Evolutionary conservation across 2,113 vertebrate genomes (phyloP), one percentile per base, ranked within the genome.

Genomic region (Pyxicephalus adspersus): DNA sequence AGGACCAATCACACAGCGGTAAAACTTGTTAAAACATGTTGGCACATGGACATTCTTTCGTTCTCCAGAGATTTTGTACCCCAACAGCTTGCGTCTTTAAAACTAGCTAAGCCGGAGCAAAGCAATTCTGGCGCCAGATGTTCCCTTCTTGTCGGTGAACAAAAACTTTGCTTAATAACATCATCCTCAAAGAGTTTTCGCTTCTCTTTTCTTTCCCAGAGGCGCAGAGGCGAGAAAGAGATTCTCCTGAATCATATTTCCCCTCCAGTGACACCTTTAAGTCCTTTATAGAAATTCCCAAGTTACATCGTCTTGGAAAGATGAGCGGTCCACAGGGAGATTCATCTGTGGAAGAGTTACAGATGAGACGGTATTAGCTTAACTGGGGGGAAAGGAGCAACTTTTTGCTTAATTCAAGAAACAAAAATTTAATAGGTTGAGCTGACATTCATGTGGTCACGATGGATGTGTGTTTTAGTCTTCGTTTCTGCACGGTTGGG

Each of bases 191-290:
- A 28, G 25, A 18, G 13, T 13, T 66, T 8, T 7, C 19, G 50
- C 0, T 34, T 64, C 58, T 18, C 3, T 31, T 54, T 19, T 7
- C 4, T 31, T 20, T 23, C 64, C 18, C 2, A 7, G 22, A 65
- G 13, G 2, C 29, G 3, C 17, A 79, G 50, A 25, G 34, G 61
- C 23, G 38, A 58, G 51, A 18, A 50, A 2, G 11, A 6, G 22
- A 58, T 38, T 67, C 55, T n/a, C 52, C 64, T 70, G 77, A 79
- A 60, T 70, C 65, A 70, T 45, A 58, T 61, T 66, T 70, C 23
- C 52, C 77, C 77, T 58, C 63, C 26, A 34, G 76, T 77, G 63
- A 55, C 63, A 67, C 64, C 76, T 77, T 79, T 26, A 58, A 57
- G 77, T 26, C 18, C n/a, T 58, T 23, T 68, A 60, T 60, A 60